Evolutionary conservation across 2,888 invertebrate species (phyloP).

Genomic region (Caenorhabditis uteleia): DNA sequence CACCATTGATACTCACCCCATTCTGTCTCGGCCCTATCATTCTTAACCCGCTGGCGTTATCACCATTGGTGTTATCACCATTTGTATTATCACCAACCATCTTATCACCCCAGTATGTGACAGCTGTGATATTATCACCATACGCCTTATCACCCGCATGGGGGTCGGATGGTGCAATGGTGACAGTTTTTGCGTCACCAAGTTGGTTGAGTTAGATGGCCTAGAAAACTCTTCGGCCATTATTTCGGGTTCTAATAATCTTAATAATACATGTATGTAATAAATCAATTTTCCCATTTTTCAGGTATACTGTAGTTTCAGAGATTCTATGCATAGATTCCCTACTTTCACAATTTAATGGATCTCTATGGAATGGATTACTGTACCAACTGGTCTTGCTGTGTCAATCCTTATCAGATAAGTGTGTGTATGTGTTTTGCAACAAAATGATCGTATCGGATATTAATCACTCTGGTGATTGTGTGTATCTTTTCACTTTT

Average conservation of each 20-base stretch:
- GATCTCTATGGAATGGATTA: no score
- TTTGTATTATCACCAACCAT: conserved; percentile 56
- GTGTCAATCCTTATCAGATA: no score
- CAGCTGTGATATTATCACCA: conserved; percentile 41
- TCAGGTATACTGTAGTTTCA: background rate
- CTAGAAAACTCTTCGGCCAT: background rate
- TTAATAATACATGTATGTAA: background rate
- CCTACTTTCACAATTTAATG: no score
- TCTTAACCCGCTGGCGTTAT: conserved; percentile 42
- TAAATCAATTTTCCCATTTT: background rate
- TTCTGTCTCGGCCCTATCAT: conserved; percentile 42
- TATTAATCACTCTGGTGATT: no score
- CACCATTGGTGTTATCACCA: conserved; percentile 52
- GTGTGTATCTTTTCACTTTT: no score
- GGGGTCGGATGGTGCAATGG: conserved; percentile 36
- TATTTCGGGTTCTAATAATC: background rate
- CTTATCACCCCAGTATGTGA: conserved; percentile 47
- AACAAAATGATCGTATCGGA: no score
- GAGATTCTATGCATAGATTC: no score
- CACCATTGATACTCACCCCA: conserved; percentile 55
- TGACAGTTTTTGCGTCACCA: conserved; percentile 41
- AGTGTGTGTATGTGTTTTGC: no score
- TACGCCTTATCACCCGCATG: conserved; percentile 44
- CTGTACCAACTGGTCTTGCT: no score
- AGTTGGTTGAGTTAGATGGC: no score